Base-by-base conservation (phyloP, 2,888 invertebrate species). In the Callinectes sapidus region DNA sequence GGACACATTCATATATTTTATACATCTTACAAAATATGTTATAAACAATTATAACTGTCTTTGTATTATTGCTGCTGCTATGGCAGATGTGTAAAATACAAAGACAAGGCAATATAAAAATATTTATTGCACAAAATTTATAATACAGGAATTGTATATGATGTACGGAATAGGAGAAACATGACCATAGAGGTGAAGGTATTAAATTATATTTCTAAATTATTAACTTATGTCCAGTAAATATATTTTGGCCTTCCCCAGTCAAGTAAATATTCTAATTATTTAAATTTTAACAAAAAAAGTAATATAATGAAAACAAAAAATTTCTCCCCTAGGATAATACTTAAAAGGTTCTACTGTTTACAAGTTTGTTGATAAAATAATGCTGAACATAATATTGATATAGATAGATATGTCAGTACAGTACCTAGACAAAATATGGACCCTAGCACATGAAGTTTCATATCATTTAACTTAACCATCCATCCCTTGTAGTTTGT, bases 401-500 rank as follows among this genome's bases (percentile, higher is more conserved):
- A 81, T 81, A 81, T 35, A 32, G n/a, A n/a, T n/a, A n/a, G 81
- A 81, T 81, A 81, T 81, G 81, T 81, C 81, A 81, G 81, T 81
- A 81, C n/a, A 77, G n/a, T 81, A 81, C 81, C 81, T 35, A 18
- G 35, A 81, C 81, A 77, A 32, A 90, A 6, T 10, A 39, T 28
- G 81, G 48, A 90, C 55, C 90, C 71, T 28, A n/a, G 89, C 77
- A 55, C 66, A 39, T 13, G 14, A 89, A 13, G n/a, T 77, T 23
- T 77, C 66, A 48, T 71, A 42, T 77, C 18, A 77, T 71, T n/a
- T 42, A 66, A 89, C 71, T 87, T 89, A 85, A 54, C 85, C 92
- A 89, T 85, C 81, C 89, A 89, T 92, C 87, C 89, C 89, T 61
- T 89, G 42, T 39, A 92, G 90, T 90, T 54, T 71, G 66, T 39